Evolutionary conservation across 1,140 invertebrate species (phyloP).

Genomic region (Papilio glaucus): DNA sequence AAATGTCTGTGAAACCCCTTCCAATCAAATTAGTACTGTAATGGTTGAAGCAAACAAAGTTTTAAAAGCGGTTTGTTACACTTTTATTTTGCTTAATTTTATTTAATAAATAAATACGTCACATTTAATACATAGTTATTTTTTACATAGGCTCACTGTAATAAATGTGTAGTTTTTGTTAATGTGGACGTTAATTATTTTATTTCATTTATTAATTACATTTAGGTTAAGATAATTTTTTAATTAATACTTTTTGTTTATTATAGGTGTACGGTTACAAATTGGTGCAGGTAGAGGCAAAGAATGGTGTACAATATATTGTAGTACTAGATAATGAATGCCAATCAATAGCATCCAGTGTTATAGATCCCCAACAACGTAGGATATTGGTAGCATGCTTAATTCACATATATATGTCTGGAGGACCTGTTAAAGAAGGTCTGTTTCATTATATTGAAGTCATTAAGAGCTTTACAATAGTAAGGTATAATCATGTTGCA

Average conservation of each 20-base stretch:
- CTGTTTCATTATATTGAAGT: conserved; percentile 22
- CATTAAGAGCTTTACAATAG: background rate
- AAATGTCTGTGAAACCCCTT: conserved; percentile 46
- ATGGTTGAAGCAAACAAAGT: conserved; percentile 56
- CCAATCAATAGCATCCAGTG: conserved; percentile 48
- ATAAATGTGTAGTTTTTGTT: no score
- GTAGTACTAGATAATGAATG: conserved; percentile 59
- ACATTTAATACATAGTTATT: no score
- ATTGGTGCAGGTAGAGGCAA: conserved; percentile 59
- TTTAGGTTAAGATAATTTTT: background rate
- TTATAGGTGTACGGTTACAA: conserved; percentile 72
- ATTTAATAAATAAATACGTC: no score
- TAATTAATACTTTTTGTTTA: background rate
- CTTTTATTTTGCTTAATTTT: conserved; percentile 7
- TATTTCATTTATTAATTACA: background rate
- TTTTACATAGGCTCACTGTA: background rate
- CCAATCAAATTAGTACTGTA: conserved; percentile 51
- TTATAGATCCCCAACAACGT: conserved; percentile 49
- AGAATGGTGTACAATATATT: conserved; percentile 62
- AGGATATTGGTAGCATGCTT: conserved; percentile 60
- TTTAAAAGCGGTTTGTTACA: conserved; percentile 58
- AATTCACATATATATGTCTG: conserved; percentile 68
- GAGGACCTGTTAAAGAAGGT: conserved; percentile 68
- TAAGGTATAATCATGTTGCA: background rate
- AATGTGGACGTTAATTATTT: no score